A percentile compares a stretch with the other conserved stretches of the same genome.
Evolutionary conservation across 2,797 vertebrate species (phyloP).

Genomic region (Lepus townsendii): DNA sequence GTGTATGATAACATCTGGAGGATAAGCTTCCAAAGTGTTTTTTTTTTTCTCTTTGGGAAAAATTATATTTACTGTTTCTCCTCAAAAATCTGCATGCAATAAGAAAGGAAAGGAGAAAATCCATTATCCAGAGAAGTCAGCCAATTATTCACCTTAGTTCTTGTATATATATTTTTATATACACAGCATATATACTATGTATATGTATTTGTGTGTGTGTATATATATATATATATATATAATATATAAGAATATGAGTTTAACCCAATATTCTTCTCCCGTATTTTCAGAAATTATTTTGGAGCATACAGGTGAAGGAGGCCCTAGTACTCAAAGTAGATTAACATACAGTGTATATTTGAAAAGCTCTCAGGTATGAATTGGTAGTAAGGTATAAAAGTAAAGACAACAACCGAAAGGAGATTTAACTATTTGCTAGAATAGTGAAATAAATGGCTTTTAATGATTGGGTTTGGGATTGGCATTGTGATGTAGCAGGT

Average conservation of each 20-base stretch:
- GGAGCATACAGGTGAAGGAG: not conserved
- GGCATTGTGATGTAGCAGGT: no score
- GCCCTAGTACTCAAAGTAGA: not conserved
- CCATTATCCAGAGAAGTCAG: not conserved
- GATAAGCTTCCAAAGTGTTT: not conserved
- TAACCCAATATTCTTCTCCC: not conserved
- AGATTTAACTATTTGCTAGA: slow-evolving; percentile 22
- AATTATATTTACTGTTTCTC: no score
- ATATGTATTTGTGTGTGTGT: no score
- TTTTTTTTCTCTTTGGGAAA: not conserved
- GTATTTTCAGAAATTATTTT: slow-evolving; percentile 41
- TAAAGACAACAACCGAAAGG: slow-evolving; percentile 8
- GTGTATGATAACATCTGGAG: not conserved
- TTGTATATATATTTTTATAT: no score
- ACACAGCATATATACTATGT: no score
- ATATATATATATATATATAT: no score
- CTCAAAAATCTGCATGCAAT: not conserved
- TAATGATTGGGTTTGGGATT: not conserved
- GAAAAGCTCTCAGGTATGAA: slow-evolving; percentile 30
- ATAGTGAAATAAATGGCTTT: slow-evolving; percentile 36
- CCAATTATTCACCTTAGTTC: not conserved
- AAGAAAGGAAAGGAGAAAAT: not conserved
- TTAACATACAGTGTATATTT: not conserved
- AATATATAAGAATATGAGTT: not conserved
- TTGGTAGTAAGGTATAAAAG: not conserved